Evolutionary conservation across 2,888 invertebrate genomes (phyloP).

Genomic region (Drosophila stalkeri): DNA sequence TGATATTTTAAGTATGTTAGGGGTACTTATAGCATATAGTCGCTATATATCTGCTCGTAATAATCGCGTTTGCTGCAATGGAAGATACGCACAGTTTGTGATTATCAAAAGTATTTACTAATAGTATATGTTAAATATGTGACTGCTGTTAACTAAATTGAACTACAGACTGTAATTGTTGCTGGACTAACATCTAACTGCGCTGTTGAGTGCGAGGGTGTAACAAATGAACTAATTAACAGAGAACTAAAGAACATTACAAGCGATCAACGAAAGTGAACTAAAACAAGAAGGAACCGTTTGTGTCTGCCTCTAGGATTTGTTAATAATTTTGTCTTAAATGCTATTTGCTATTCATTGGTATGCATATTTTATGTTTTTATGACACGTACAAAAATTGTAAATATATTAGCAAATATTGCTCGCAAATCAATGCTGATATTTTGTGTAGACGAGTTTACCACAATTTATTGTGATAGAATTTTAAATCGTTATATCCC

Average conservation of each 20-base stretch:
- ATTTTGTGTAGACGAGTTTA: slow-evolving; percentile 82
- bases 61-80: slow-evolving; percentile 82
- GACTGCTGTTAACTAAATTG: slow-evolving; percentile 41
- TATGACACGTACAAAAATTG: slow-evolving; percentile 66
- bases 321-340: slow-evolving; percentile 52
- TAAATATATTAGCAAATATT: slow-evolving; percentile 46
- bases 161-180: slow-evolving; percentile 45
- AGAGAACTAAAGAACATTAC: slow-evolving; percentile 54
- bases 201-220: slow-evolving; percentile 64
- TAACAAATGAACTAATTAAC: slow-evolving; percentile 76
- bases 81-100: slow-evolving; percentile 69
- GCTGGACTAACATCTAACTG: slow-evolving; percentile 43
- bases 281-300: slow-evolving; percentile 67
- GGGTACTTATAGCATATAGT: slow-evolving; percentile 75
- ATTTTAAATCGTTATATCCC: slow-evolving; percentile 91
- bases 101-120: slow-evolving; percentile 34
- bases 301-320: slow-evolving; percentile 32
- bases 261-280: slow-evolving; percentile 58
- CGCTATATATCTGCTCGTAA: slow-evolving; percentile 81
- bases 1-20: slow-evolving; percentile 30
- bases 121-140: slow-evolving; percentile 15
- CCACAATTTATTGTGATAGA: slow-evolving; percentile 92
- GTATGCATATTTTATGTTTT: slow-evolving; percentile 42
- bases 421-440: slow-evolving; percentile 26
- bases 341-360: slow-evolving; percentile 48